phyloP scores from a whole-genome alignment of 2,888 invertebrate species.

The Ennomos quercinarius region DNA sequence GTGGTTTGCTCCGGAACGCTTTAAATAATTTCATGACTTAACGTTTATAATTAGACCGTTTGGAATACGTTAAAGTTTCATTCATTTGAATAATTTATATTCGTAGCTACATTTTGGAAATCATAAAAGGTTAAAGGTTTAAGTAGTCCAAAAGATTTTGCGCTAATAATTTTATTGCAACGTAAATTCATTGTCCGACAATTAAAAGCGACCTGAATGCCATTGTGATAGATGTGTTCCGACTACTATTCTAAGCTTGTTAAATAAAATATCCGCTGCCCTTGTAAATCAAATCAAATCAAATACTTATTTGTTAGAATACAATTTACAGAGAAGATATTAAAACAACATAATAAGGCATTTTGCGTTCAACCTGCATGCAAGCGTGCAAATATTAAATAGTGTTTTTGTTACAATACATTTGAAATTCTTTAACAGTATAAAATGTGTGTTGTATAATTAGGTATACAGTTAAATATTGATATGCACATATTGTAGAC shows the following conservation, averaged over 20 bases:
- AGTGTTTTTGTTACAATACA: no score
- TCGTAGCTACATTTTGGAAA: not conserved
- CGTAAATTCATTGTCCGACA: constrained; percentile 27
- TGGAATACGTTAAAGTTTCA: not conserved
- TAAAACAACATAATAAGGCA: no score
- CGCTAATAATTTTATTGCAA: constrained; percentile 12
- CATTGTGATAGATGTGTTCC: constrained; percentile 32
- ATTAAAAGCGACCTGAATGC: constrained; percentile 35
- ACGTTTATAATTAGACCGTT: not conserved
- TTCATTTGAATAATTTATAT: not conserved
- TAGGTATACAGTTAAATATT: no score
- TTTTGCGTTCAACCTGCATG: no score
- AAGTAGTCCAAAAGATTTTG: not conserved
- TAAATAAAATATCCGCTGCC: constrained; percentile 28
- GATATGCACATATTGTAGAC: no score
- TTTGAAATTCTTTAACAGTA: no score
- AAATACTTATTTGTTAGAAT: no score
- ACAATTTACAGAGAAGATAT: no score
- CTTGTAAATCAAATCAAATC: no score
- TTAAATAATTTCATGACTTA: constrained; percentile 1
- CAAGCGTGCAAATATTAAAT: no score
- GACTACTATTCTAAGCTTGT: constrained; percentile 28
- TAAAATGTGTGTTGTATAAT: no score
- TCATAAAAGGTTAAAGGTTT: not conserved
- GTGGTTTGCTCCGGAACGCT: constrained; percentile 1